These are phyloP conservation scores for Cyaniris semiargus DNA, from an alignment of 2,888 invertebrate genomes.

Conservation along the genomic window DNA sequence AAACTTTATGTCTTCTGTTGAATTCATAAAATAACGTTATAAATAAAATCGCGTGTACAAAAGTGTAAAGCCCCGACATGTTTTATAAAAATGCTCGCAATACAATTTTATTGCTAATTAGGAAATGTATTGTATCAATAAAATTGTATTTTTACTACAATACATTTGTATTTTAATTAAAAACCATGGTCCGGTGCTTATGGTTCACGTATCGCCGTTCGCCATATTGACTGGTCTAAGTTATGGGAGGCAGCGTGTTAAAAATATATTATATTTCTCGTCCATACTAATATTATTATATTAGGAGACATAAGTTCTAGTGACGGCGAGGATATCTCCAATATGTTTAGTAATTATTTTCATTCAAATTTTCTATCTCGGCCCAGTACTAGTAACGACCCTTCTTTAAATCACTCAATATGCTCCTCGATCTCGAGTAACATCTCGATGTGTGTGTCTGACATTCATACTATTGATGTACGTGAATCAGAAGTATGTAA, in stretches of 20 bases:
- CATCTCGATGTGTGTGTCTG: too few relatives aligned
- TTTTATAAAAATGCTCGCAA: neutral
- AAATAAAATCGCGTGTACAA: constrained; percentile 8
- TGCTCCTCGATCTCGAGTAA: too few relatives aligned
- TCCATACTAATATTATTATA: too few relatives aligned
- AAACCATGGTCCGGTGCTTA: neutral
- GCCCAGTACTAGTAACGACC: too few relatives aligned
- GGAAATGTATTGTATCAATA: constrained; percentile 13
- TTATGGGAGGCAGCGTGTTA: neutral
- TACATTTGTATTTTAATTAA: constrained; percentile 15
- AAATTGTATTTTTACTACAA: constrained; percentile 5
- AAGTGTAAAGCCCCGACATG: neutral
- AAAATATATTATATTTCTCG: neutral
- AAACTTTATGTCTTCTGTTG: neutral
- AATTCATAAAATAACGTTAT: neutral
- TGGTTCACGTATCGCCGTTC: constrained; percentile 1
- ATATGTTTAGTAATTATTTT: too few relatives aligned
- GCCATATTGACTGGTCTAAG: neutral
- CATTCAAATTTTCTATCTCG: too few relatives aligned
- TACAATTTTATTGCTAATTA: constrained; percentile 12
- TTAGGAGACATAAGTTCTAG: too few relatives aligned
- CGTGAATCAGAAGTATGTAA: too few relatives aligned
- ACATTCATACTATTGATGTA: too few relatives aligned
- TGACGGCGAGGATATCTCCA: too few relatives aligned
- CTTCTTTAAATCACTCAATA: too few relatives aligned